Conservation (phyloP, 92 coral and sea anemone species). For the Actinernus sp. region DNA sequence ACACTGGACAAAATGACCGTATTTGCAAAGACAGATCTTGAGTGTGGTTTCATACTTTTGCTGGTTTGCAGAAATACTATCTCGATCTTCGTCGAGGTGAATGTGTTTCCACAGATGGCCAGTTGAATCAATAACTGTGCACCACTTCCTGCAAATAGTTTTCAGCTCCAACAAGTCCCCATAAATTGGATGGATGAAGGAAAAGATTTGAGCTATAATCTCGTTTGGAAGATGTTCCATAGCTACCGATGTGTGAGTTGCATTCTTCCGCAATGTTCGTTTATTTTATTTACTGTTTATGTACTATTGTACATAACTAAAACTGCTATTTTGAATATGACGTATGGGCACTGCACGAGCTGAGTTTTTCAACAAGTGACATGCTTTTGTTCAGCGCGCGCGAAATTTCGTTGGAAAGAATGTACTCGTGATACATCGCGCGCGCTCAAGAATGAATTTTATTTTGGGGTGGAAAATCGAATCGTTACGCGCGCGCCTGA, state of each 20-base stretch:
- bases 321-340: too few relatives aligned
- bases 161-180: conserved; percentile 57
- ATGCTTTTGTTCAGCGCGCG: too few relatives aligned
- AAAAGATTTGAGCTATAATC: conserved; percentile 66
- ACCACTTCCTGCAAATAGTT: conserved; percentile 73
- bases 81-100: conserved; percentile 80
- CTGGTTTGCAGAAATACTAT: conserved; percentile 32
- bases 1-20: conserved; percentile 68
- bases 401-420: too few relatives aligned
- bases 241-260: not conserved
- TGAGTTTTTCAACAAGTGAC: too few relatives aligned
- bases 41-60: conserved; percentile 37
- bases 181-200: conserved; percentile 77
- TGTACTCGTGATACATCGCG: too few relatives aligned
- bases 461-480: too few relatives aligned
- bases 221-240: conserved; percentile 79
- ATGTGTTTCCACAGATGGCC: conserved; percentile 76
- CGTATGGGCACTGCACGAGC: too few relatives aligned
- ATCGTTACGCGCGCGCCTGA: too few relatives aligned
- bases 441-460: too few relatives aligned
- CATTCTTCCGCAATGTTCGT: too few relatives aligned
- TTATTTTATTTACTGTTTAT: too few relatives aligned
- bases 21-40: conserved; percentile 50
- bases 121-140: conserved; percentile 59
- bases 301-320: too few relatives aligned